A percentile compares a stretch with the other conserved stretches of the same genome.
phyloP scores from a whole-genome alignment of 2,888 invertebrate genomes.

The Drosophila mettleri region DNA sequence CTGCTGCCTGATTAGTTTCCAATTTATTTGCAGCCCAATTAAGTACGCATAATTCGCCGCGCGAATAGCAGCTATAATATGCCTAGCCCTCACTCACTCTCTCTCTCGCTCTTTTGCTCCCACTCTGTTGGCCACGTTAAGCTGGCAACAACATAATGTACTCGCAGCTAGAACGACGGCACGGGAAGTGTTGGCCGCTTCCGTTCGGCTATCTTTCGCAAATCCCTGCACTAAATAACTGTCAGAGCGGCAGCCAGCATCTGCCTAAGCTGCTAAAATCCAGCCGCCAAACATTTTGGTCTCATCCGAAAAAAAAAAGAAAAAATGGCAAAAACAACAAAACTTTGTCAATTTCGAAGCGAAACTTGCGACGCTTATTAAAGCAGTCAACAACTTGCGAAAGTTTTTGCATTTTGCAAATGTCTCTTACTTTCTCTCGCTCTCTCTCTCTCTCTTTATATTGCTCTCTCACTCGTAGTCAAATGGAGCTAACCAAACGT shows the following conservation, averaged over 20 bases:
- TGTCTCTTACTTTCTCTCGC: neutral
- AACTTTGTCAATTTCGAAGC: constrained; percentile 72
- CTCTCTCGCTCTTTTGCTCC: constrained; percentile 11
- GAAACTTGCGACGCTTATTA: constrained; percentile 46
- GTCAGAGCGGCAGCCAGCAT: constrained; percentile 41
- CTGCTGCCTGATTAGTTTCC: neutral
- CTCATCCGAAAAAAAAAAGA: neutral
- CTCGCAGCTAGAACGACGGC: constrained; percentile 8
- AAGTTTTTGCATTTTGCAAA: constrained; percentile 69
- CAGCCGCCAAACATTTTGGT: constrained; percentile 19
- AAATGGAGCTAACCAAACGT: constrained; percentile 15
- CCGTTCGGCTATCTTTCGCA: constrained; percentile 65
- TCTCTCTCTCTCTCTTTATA: neutral
- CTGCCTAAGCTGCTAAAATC: constrained; percentile 6
- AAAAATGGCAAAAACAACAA: constrained; percentile 18
- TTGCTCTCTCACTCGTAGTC: constrained; percentile 2
- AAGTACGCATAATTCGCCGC: constrained; percentile 51
- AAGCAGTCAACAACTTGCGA: constrained; percentile 48
- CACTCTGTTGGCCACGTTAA: constrained; percentile 45
- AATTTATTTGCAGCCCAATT: constrained; percentile 52
- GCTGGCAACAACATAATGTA: constrained; percentile 70
- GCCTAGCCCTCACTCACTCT: neutral
- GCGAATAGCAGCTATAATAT: constrained; percentile 34
- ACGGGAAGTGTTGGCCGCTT: constrained; percentile 65
- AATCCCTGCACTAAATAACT: constrained; percentile 78